Evolutionary conservation across 2,113 vertebrate species (phyloP).

Genomic region (Electrona antarctica): DNA sequence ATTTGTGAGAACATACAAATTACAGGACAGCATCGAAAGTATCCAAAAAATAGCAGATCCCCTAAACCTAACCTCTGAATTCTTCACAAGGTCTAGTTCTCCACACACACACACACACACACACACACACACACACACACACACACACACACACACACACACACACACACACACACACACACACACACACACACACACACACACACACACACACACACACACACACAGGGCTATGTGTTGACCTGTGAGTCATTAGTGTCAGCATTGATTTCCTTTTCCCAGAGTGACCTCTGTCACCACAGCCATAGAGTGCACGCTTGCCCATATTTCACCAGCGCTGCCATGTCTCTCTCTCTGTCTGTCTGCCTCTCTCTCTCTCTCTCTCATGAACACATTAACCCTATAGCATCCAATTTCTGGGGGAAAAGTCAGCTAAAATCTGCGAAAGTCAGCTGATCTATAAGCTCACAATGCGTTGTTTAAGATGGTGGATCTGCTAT

Average conservation of each 20-base stretch:
- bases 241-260: slow-evolving; percentile 83
- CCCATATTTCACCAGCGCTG: slow-evolving; percentile 73
- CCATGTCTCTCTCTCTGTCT: slow-evolving; percentile 48
- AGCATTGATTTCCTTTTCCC: slow-evolving; percentile 84
- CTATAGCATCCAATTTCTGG: too few species aligned
- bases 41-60: too few species aligned
- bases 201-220: slow-evolving; percentile 1
- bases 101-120: slow-evolving; percentile 3
- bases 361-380: slow-evolving; percentile 12
- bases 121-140: slow-evolving; percentile 21
- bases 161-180: background rate
- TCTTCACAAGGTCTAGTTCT: too few species aligned
- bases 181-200: slow-evolving; percentile 13
- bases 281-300: slow-evolving; percentile 81
- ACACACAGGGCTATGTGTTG: slow-evolving; percentile 61
- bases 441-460: too few species aligned
- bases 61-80: too few species aligned
- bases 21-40: too few species aligned
- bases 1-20: too few species aligned
- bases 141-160: slow-evolving; percentile 11
- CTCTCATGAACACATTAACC: background rate
- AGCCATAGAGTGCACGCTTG: slow-evolving; percentile 68
- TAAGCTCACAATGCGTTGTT: too few species aligned
- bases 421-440: too few species aligned
- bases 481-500: too few species aligned